phyloP scores from a whole-genome alignment of 2,113 vertebrate genomes.

The Odocoileus hemionus region DNA sequence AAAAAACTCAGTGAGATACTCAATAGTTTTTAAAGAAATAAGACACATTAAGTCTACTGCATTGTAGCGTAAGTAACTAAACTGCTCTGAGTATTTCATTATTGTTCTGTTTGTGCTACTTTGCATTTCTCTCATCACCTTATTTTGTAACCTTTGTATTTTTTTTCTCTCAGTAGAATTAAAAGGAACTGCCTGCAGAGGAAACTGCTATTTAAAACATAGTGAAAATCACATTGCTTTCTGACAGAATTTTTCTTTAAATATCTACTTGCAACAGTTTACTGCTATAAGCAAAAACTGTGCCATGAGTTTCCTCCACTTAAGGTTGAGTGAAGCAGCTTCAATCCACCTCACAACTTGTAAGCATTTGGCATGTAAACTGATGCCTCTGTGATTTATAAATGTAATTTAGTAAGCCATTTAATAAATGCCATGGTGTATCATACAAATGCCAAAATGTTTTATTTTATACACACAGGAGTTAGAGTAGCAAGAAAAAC shows the following conservation, averaged over 20 bases:
- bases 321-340: not conserved
- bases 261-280: slow-evolving; percentile 10
- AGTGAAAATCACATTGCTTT: slow-evolving; percentile 29
- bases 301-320: not conserved
- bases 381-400: not conserved
- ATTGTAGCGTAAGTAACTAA: not conserved
- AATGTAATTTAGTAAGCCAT: slow-evolving; percentile 7
- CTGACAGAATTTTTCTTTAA: slow-evolving; percentile 23
- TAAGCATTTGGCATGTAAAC: not conserved
- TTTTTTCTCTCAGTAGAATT: slow-evolving; percentile 9
- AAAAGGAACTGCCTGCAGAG: slow-evolving; percentile 22
- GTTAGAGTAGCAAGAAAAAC: not conserved
- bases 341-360: not conserved
- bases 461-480: not conserved
- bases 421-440: not conserved
- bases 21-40: slow-evolving; percentile 26
- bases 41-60: not conserved
- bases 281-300: not conserved
- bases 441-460: not conserved
- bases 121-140: slow-evolving; percentile 31
- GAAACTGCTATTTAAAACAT: slow-evolving; percentile 21
- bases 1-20: slow-evolving; percentile 2
- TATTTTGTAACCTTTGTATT: slow-evolving; percentile 18
- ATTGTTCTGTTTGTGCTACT: not conserved
- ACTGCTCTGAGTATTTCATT: slow-evolving; percentile 1